Evolutionary conservation across 2,797 vertebrate species (phyloP), one percentile per base, ranked within the genome.

Genomic region (Gambusia yucatana): DNA sequence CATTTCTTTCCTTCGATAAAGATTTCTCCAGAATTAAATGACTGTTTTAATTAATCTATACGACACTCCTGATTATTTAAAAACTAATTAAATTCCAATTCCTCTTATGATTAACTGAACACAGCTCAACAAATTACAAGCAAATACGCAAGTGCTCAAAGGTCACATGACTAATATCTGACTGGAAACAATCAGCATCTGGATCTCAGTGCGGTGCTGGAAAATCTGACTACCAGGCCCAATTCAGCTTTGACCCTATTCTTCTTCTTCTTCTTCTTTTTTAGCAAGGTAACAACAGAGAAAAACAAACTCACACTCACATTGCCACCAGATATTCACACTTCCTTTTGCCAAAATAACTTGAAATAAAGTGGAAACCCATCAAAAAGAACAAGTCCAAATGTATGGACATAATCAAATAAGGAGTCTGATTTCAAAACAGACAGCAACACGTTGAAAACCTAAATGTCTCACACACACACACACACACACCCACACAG

Each of bases 401-500:
- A 61, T 71, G 65, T 16, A 28, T 44, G 67, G 36, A 36, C 33
- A 20, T 6, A 6, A 17, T 48, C 17, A 2, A 20, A 28, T 73
- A 5, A 5, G 30, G 48, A 28, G 30, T 2, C 16, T 28, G 2
- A 33, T 0, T 6, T 22, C 25, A 74, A 43, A 76, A 25, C 52
- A 16, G 46, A 39, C n/a, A 30, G 30, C 5, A 57, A 73, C 43
- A 20, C 1, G 0, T 46, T 50, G 3, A 57, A 69, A 65, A 46
- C 4, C 22, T 43, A 41, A 41, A 71, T 41, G 13, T 30, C 28
- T 73, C 72, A 72, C 41, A 77, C n/a, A 76, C 57, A 67, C 33
- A 76, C 1, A 72, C 52, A 82, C 73, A 16, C 71, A 81, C 39
- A 73, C 72, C 25, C 80, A 20, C 41, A 72, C 77, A 85, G 0